A percentile compares a stretch with the other conserved stretches of the same genome.
Conservation (phyloP, 2,113 vertebrate genomes). For the Notarius quadriscutis region DNA sequence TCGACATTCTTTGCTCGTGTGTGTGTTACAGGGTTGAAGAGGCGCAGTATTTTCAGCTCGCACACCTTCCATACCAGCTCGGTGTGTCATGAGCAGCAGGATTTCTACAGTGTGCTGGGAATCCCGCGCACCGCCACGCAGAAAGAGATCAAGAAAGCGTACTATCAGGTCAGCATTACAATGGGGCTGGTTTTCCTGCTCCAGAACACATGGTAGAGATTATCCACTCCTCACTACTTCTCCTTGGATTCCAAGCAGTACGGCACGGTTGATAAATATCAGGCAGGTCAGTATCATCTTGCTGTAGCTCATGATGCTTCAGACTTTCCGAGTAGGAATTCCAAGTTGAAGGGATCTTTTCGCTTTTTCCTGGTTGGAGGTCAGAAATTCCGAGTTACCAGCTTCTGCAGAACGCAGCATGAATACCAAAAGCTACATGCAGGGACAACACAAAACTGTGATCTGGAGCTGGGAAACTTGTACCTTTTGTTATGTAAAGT, state of each 20-base stretch:
- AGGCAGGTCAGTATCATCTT: background rate
- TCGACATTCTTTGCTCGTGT: background rate
- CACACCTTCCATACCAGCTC: conserved; percentile 83
- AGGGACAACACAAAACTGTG: background rate
- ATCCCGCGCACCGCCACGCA: conserved; percentile 84
- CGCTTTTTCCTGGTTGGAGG: no score
- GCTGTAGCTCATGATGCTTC: no score
- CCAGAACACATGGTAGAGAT: background rate
- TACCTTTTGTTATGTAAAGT: background rate
- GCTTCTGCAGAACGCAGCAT: no score
- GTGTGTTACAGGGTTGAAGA: conserved; percentile 59
- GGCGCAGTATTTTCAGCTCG: conserved; percentile 52
- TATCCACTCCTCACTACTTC: background rate
- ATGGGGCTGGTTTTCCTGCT: conserved; percentile 42
- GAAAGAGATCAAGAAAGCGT: conserved; percentile 98
- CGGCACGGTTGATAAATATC: background rate
- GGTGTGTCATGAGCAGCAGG: conserved; percentile 74
- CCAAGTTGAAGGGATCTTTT: background rate
- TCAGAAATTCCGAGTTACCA: no score
- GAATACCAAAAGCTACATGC: no score
- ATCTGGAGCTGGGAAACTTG: background rate
- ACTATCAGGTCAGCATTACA: conserved; percentile 84
- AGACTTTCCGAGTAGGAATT: background rate
- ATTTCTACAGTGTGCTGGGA: conserved; percentile 90
- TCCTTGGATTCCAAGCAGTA: background rate